Evolutionary conservation across 2,888 invertebrate genomes (phyloP).

Genomic region (Onchidella celtica): DNA sequence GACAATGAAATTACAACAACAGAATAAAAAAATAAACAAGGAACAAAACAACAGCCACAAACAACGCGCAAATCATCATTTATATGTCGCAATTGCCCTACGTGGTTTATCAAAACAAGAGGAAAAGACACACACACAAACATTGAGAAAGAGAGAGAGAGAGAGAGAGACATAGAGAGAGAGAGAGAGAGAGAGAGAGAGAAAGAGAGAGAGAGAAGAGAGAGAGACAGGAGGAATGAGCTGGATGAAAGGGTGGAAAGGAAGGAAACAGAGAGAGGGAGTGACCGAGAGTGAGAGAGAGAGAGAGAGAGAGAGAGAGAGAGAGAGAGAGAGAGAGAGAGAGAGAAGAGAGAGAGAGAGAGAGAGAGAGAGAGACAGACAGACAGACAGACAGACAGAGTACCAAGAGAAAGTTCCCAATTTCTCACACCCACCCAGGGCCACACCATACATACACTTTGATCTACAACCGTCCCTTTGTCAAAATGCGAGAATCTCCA

Average conservation of each 20-base stretch:
- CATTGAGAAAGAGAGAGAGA: neutral
- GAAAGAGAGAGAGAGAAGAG: neutral
- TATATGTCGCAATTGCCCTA: no score
- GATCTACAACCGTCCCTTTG: no score
- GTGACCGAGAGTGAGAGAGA: constrained; percentile 8
- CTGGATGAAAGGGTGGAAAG: neutral
- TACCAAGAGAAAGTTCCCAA: no score
- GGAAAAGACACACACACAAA: neutral
- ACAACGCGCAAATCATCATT: no score
- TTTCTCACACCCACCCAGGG: no score
- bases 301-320: neutral
- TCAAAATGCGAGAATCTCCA: no score
- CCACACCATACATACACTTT: no score
- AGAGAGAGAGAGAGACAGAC: neutral
- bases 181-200: constrained; percentile 16
- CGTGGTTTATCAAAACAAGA: no score
- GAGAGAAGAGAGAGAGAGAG: neutral
- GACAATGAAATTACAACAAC: no score
- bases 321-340: neutral
- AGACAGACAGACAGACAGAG: neutral
- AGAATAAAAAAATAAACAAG: no score
- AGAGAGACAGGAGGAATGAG: neutral
- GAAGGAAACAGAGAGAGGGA: constrained; percentile 8
- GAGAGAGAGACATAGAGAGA: neutral
- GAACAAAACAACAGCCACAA: no score